Conservation (phyloP, 2,797 vertebrate species). For the Knipowitschia caucasica region DNA sequence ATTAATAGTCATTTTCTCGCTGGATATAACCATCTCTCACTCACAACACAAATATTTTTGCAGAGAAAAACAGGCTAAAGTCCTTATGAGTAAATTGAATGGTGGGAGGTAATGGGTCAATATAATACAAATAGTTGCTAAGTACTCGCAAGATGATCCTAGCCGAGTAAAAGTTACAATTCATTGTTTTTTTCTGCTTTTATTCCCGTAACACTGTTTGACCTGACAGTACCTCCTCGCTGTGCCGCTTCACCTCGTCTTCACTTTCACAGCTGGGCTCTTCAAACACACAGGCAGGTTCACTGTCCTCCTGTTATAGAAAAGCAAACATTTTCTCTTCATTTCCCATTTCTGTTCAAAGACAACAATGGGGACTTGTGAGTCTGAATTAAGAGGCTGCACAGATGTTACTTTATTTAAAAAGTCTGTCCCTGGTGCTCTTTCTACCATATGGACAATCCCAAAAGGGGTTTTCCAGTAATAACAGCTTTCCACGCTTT, state of each 20-base stretch:
- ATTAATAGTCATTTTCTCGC: too few species aligned
- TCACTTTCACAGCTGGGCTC: slow-evolving; percentile 77
- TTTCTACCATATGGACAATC: slow-evolving; percentile 21
- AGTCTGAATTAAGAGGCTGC: slow-evolving; percentile 16
- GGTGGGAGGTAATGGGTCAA: too few species aligned
- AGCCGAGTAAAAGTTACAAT: neutral
- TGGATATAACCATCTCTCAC: too few species aligned
- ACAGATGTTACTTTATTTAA: slow-evolving; percentile 24
- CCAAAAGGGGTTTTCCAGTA: slow-evolving; percentile 17
- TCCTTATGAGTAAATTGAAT: too few species aligned
- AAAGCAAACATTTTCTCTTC: slow-evolving; percentile 23
- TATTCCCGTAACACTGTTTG: neutral
- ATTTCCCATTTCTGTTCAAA: slow-evolving; percentile 12
- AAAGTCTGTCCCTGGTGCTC: slow-evolving; percentile 2
- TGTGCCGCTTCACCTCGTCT: slow-evolving; percentile 73
- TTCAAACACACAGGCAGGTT: slow-evolving; percentile 81
- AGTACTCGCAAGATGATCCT: too few species aligned
- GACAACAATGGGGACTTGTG: slow-evolving; percentile 8
- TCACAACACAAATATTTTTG: too few species aligned
- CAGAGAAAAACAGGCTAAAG: too few species aligned
- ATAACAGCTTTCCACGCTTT: neutral
- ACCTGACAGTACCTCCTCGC: slow-evolving; percentile 68
- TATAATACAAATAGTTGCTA: too few species aligned
- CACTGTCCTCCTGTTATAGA: slow-evolving; percentile 79
- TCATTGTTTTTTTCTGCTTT: neutral